These are phyloP conservation scores for Falco novaeseelandiae DNA, from an alignment of 2,797 vertebrate genomes.

Conservation along the genomic window DNA sequence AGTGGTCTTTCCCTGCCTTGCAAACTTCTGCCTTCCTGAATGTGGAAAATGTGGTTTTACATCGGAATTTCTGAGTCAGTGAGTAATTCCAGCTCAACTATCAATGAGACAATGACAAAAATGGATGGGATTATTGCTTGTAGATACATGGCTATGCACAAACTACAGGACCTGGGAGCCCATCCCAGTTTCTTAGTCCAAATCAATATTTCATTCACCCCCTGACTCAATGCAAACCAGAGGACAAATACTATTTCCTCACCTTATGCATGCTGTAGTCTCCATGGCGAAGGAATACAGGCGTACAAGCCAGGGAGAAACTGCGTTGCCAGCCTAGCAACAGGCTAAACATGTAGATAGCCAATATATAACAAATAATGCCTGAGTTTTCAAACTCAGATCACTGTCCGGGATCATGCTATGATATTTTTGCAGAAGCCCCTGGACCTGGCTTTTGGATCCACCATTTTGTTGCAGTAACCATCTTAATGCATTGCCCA, in stretches of 20 bases:
- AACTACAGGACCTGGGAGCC: not conserved
- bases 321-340: not conserved
- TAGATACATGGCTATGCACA: not conserved
- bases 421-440: not conserved
- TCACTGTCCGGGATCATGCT: not conserved
- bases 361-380: not conserved
- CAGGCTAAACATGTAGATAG: not conserved
- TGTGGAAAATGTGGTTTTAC: not conserved
- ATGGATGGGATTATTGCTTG: not conserved
- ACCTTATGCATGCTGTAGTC: not conserved
- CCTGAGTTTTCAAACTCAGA: not conserved
- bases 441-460: not conserved
- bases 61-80: not conserved
- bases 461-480: not conserved
- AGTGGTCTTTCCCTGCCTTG: not conserved
- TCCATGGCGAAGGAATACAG: not conserved
- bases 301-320: not conserved
- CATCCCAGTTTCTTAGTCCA: not conserved
- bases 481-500: not conserved
- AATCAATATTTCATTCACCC: not conserved
- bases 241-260: not conserved
- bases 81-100: not conserved
- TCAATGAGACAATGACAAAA: not conserved
- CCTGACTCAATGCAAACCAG: not conserved
- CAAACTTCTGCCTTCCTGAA: not conserved